Base-by-base conservation (phyloP, 1,140 invertebrate species). In the Limonius californicus region DNA sequence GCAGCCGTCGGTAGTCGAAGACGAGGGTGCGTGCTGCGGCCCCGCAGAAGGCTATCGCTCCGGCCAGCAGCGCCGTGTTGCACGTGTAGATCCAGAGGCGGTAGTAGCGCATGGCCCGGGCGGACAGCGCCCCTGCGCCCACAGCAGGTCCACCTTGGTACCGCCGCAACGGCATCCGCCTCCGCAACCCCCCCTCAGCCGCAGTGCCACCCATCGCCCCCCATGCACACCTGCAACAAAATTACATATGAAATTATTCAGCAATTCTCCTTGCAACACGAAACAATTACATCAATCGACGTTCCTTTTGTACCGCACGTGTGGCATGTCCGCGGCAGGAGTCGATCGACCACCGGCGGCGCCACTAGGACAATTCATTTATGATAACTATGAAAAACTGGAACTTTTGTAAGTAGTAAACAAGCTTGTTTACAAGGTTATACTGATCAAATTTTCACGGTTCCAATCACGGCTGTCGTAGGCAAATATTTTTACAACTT, bases 81-180 rank as follows among this genome's bases (percentile, higher is more conserved):
- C 90, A 93, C 72, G 90, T 89, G 83, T 94, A 94, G 75, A 94
- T 94, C 91, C 91, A 94, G 72, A 94, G 85, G 77, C 91, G 88
- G 81, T 95, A 95, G 84, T 94, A 94, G 79, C 82, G 74, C 75
- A 77, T 77, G 59, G 75, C 75, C 67, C 74, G 74, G 65, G 70
- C 71, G 61, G 69, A 68, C 39, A 71, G 65, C 35, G 67, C 68
- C 60, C 69, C 69, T 63, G 68, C 59, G 43, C 60, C 62, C 35
- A 63, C 43, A 30, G 63, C 45, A 63, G 45, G 43, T 54, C 64
- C 54, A 62, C 68, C 64, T 50, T 47, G 14, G 55, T 35, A 42
- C 55, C 75, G 81, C 82, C 70, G 78, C 78, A 65, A 80, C 79
- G 72, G 79, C 81, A 75, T 76, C 65, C 74, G 82, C 80, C 66